Evolutionary conservation across 37 sponge, comb jelly and placozoan species (phyloP).

Genomic region (Aphrocallistes beatrix): DNA sequence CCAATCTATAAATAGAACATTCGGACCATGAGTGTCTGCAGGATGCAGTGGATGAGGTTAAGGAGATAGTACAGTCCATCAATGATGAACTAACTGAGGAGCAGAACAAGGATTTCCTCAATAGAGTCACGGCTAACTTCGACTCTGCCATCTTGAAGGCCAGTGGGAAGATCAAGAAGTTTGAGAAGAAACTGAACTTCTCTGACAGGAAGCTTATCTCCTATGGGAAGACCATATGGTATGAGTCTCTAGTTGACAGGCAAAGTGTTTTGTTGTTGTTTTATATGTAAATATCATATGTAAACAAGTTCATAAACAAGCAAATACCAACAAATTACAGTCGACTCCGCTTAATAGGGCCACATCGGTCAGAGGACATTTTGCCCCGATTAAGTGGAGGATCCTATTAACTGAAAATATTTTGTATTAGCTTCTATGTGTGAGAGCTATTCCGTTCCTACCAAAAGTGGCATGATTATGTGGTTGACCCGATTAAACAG

Average conservation of each 20-base stretch:
- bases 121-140: neutral
- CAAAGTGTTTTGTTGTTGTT: neutral
- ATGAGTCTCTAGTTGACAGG: neutral
- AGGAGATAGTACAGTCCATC: conserved; percentile 4
- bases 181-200: neutral
- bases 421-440: too few species aligned
- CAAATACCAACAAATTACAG: too few species aligned
- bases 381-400: too few species aligned
- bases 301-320: too few species aligned
- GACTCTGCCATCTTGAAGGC: neutral
- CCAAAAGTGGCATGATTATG: too few species aligned
- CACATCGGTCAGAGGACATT: too few species aligned
- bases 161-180: conserved; percentile 2
- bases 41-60: neutral
- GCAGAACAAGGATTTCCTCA: neutral
- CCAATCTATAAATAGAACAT: neutral
- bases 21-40: neutral
- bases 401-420: too few species aligned
- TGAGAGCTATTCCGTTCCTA: too few species aligned
- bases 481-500: too few species aligned
- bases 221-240: neutral
- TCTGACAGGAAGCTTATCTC: neutral
- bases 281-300: too few species aligned
- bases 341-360: too few species aligned
- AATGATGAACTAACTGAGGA: neutral